Evolutionary conservation across 2,797 vertebrate species (phyloP).

Genomic region (Sarcophilus harrisii): DNA sequence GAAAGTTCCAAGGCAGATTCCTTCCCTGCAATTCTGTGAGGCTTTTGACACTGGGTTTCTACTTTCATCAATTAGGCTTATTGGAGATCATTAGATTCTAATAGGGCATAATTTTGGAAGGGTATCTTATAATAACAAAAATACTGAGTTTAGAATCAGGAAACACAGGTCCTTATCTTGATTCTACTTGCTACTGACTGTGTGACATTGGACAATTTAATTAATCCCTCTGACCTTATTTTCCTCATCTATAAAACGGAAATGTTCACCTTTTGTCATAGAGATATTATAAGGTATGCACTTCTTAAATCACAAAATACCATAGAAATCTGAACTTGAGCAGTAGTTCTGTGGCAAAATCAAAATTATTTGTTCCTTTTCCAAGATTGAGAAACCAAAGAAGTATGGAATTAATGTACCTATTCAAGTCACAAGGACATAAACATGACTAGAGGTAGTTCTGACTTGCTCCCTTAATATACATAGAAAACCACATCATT

Average conservation of each 20-base stretch:
- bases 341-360: neutral
- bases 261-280: neutral
- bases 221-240: neutral
- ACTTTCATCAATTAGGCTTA: neutral
- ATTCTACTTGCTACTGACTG: neutral
- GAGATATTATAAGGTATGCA: neutral
- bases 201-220: neutral
- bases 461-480: rapidly evolving
- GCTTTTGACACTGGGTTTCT: no score
- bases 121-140: rapidly evolving
- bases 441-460: neutral
- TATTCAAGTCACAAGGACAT: conserved; percentile 28
- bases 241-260: neutral
- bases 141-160: neutral
- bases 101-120: conserved; percentile 12
- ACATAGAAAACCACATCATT: conserved; percentile 32
- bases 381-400: neutral
- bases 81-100: neutral
- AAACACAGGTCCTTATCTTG: neutral
- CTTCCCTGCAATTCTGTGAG: neutral
- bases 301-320: neutral
- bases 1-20: neutral
- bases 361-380: neutral
- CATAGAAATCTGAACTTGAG: neutral
- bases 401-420: conserved; percentile 58